A percentile compares a stretch with the other conserved stretches of the same genome.
Conservation (phyloP, 2,113 vertebrate species). For the Carettochelys insculpta region DNA sequence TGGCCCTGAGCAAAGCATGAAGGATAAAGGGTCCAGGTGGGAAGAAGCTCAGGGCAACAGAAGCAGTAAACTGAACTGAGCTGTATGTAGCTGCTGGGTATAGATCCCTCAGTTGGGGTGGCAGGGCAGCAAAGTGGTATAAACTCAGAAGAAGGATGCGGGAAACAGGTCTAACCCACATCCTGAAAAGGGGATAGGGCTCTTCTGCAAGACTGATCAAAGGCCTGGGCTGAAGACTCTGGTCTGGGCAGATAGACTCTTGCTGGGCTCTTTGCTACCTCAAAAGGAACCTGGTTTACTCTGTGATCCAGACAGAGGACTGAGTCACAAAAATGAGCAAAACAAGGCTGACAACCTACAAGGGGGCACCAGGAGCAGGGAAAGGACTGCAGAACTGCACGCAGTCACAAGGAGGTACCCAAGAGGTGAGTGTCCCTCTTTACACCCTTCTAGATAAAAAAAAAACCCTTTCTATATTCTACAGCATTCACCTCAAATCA, state of each 20-base stretch:
- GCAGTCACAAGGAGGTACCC: neutral
- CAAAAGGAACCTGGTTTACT: neutral
- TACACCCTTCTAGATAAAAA: neutral
- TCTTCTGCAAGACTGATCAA: neutral
- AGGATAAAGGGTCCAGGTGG: neutral
- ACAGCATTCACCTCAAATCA: neutral
- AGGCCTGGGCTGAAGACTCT: neutral
- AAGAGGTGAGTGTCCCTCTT: neutral
- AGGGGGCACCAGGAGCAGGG: neutral
- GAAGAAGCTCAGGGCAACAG: neutral
- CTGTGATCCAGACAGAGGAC: neutral
- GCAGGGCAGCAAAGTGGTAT: neutral
- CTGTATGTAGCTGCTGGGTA: neutral
- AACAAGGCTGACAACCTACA: neutral
- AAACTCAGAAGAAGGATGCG: neutral
- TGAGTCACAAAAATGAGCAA: neutral
- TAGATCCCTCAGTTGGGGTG: neutral
- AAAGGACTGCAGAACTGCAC: neutral
- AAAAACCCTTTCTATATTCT: neutral
- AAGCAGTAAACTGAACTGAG: neutral
- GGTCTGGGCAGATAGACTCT: neutral
- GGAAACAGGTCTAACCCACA: neutral
- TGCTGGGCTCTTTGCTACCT: neutral
- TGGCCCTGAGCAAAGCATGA: neutral
- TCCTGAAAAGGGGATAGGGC: neutral